phyloP scores from a whole-genome alignment of 2,113 vertebrate genomes.

The Actinemys pallida region DNA sequence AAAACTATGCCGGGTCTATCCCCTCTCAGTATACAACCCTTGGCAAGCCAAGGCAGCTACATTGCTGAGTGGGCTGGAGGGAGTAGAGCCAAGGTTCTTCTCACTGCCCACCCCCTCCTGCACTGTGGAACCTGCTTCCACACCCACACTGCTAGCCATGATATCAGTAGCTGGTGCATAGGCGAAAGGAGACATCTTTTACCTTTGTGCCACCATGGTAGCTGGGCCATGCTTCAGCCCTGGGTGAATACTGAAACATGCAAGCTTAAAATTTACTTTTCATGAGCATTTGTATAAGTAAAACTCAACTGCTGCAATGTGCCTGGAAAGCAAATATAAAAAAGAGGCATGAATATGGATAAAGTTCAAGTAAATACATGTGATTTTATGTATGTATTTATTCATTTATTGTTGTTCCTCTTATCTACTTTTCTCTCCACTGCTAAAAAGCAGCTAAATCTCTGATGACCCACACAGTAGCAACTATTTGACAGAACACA shows the following conservation, averaged over 20 bases:
- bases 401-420: not conserved
- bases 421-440: not conserved
- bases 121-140: not conserved
- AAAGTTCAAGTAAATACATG: conserved; percentile 10
- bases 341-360: not conserved
- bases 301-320: not conserved
- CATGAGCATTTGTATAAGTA: not conserved
- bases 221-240: not conserved
- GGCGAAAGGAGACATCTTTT: not conserved
- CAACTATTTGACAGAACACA: not conserved
- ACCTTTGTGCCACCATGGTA: not conserved
- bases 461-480: not conserved
- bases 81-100: not conserved
- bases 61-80: not conserved
- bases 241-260: not conserved
- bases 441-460: not conserved
- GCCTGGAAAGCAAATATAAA: not conserved
- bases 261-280: not conserved
- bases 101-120: not conserved
- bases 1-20: not conserved
- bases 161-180: not conserved
- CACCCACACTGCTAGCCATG: not conserved
- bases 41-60: not conserved
- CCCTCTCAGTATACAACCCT: not conserved
- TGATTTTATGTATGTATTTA: not conserved